Evolutionary conservation across 2,113 vertebrate species (phyloP), one percentile per base, ranked within the genome.

Genomic region (Scortum barcoo): DNA sequence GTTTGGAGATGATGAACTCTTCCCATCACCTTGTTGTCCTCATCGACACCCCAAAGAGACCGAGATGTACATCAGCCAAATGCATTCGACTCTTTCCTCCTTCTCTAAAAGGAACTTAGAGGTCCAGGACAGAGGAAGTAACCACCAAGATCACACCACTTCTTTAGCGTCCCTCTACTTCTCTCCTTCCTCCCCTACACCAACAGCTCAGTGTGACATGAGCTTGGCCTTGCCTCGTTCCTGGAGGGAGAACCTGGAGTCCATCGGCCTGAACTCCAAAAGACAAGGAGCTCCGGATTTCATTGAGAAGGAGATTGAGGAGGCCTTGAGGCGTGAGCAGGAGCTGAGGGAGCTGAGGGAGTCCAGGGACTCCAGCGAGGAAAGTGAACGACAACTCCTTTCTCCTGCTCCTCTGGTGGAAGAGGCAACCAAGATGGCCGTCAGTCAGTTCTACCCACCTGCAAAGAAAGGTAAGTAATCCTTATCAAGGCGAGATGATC

Each of bases 271-370:
- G 79, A 92, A 92, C 72, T 91, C 94, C 0, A 93, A 94, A 40
- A 95, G 88, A 88, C 76, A 90, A 0, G 94, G 83, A 22, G 93
- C 94, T 0, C 94, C 94, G 0, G 90, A 91, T 0, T 87, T 96
- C 74, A 97, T 99, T 0, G 96, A 97, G 72, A 91, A 92, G 85
- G 98, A 99, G 87, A 96, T 98, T 17, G 78, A 94, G 82, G 93
- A 95, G 0, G 93, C 91, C 9, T 38, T 98, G 82, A 94, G 89
- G 78, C 93, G 98, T 28, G 98, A 99, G 84, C 90, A 94, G 50
- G 97, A 99, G 87, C 93, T 97, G 36, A 95, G 91, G 10, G 89
- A 95, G 57, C 93, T 95, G 83, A 92, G 73, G 61, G 72, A 75
- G 33, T 2, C 1, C 5, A 68, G 96, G 66, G 86, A 91, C 14